These are phyloP conservation scores for Ectemnius lituratus DNA, from an alignment of 2,888 invertebrate genomes.

Conservation along the genomic window DNA sequence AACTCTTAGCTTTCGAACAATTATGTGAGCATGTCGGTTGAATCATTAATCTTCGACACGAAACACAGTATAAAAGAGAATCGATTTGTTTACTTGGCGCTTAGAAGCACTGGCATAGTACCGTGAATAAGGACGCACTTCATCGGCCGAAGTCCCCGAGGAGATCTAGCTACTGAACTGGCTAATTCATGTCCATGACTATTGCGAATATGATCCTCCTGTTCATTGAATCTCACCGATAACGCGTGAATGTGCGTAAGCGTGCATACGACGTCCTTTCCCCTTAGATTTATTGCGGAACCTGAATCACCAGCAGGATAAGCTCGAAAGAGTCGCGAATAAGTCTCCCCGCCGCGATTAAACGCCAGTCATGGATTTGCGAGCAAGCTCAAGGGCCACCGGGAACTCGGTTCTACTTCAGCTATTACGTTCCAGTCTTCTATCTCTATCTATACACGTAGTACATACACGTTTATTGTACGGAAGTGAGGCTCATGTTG, in stretches of 20 bases:
- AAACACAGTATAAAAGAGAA: too few species aligned
- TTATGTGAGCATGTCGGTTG: conserved; percentile 1
- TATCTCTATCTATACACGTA: conserved; percentile 13
- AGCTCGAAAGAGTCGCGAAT: too few species aligned
- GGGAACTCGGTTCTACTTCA: conserved; percentile 34
- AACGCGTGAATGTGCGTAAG: background rate
- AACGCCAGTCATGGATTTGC: conserved; percentile 64
- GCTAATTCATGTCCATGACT: background rate
- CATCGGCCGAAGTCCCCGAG: too few species aligned
- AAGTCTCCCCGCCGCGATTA: conserved; percentile 15
- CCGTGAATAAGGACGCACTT: too few species aligned
- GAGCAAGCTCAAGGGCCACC: conserved; percentile 46
- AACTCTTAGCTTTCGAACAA: conserved; percentile 5
- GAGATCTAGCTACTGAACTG: too few species aligned
- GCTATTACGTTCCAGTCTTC: conserved; percentile 30
- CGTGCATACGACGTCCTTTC: background rate
- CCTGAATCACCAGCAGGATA: background rate
- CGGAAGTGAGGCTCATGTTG: conserved; percentile 43
- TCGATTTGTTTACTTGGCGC: too few species aligned
- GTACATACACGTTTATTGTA: conserved; percentile 39
- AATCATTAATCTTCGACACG: too few species aligned
- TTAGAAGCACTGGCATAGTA: too few species aligned
- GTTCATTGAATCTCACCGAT: conserved; percentile 4
- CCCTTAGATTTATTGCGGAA: background rate
- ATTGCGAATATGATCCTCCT: background rate